Evolutionary conservation across 2,888 invertebrate species (phyloP).

Genomic region (Pseudolycoriella hygida): DNA sequence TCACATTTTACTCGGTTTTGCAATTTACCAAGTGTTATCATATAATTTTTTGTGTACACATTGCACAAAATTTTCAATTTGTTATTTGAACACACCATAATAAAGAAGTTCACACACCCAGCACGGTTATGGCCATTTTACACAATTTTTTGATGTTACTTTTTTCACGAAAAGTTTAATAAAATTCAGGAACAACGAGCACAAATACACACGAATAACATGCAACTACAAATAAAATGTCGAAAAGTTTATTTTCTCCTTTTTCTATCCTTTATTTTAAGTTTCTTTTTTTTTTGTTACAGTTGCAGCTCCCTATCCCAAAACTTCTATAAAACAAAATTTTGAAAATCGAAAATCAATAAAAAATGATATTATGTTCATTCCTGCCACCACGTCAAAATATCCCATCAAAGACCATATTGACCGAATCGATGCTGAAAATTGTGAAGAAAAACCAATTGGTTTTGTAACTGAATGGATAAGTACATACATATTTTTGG

Average conservation of each 20-base stretch:
- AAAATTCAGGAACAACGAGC: no score
- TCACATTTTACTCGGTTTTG: no score
- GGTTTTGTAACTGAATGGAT: slow-evolving; percentile 55
- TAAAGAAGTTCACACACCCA: no score
- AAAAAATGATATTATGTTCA: slow-evolving; percentile 3
- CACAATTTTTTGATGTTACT: no score
- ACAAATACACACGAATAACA: no score
- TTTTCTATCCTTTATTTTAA: not conserved
- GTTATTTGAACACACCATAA: no score
- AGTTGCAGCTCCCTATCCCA: slow-evolving; percentile 1
- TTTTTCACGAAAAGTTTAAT: no score
- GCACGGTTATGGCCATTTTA: no score
- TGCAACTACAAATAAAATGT: not conserved
- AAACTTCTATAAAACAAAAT: not conserved
- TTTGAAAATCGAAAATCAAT: not conserved
- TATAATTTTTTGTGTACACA: no score
- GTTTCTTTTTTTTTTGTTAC: not conserved
- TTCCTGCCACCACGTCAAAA: slow-evolving; percentile 4
- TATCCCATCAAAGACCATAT: slow-evolving; percentile 5
- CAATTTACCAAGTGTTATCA: no score
- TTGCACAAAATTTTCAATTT: no score
- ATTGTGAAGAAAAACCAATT: slow-evolving; percentile 30
- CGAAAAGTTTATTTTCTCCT: not conserved
- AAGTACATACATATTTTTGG: slow-evolving; percentile 45
- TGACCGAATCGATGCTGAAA: not conserved